Base-by-base conservation (phyloP, 2,797 vertebrate genomes). In the Hippoglossus hippoglossus region DNA sequence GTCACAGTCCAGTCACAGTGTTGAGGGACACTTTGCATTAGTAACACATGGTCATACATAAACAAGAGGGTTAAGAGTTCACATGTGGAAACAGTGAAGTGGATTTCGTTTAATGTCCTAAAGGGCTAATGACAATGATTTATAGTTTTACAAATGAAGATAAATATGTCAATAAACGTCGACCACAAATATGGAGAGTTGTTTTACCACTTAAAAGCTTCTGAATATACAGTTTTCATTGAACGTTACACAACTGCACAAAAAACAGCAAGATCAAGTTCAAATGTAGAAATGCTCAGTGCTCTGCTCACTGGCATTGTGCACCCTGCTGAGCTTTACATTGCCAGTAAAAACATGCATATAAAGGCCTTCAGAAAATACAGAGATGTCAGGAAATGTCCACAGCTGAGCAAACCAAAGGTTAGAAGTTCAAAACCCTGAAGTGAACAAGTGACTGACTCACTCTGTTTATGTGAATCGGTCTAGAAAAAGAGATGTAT, bases 391-490 rank as follows among this genome's bases (percentile, higher is more conserved):
- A 74, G 56, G 65, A 80, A 71, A 77, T 58, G 52, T 50, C 28
- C 36, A 44, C 6, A 3, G 51, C 51, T 13, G 22, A 67, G 60
- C 15, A 67, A 77, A 47, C 6, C 22, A 77, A 55, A 70, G 86
- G 85, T 84, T 75, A 85, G 51, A 81, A 89, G 84, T 89, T 91
- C 81, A 86, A 74, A 77, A 77, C 74, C 36, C 67, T 71, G 21
- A 69, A 68, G 59, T 61, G 80, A 80, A 77, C 63, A 63, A 84
- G 82, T 61, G 71, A 71, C 78, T 60, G 46, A 82, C 72, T 81
- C 81, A 66, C 62, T 75, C n/a, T 81, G 68, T 81, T 84, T 79
- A 77, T 24, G 71, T 67, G 75, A 71, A 49, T 71, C 0, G 3
- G 54, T 65, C 49, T 41, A 54, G 58, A 55, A 65, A 57, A 10